These are phyloP conservation scores for Epinephelus malabaricus DNA, from an alignment of 2,797 vertebrate species.

Conservation along the genomic window DNA sequence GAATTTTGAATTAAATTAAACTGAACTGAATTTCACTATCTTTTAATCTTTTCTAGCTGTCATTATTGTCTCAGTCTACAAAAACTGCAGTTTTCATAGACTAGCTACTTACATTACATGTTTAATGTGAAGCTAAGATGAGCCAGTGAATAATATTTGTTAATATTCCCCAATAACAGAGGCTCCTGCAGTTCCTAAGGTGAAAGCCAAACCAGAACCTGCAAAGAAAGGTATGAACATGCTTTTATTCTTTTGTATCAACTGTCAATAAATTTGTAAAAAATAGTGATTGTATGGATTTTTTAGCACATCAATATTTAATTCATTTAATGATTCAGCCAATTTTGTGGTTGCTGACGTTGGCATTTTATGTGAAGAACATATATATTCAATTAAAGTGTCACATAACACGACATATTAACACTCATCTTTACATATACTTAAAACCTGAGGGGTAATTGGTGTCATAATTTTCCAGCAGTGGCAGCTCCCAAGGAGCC, in stretches of 20 bases:
- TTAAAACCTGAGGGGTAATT: neutral
- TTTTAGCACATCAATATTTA: neutral
- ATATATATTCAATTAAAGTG: neutral
- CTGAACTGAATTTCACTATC: too few relatives aligned
- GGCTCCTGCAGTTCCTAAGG: neutral
- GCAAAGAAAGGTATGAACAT: slow-evolving; percentile 53
- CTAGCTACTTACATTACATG: too few relatives aligned
- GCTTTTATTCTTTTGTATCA: neutral
- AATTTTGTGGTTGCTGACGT: neutral
- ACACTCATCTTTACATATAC: neutral
- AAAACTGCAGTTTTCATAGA: too few relatives aligned
- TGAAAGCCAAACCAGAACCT: neutral
- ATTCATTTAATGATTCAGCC: too few relatives aligned
- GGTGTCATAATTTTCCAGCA: neutral
- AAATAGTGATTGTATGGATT: neutral
- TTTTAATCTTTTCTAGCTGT: too few relatives aligned
- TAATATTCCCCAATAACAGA: neutral
- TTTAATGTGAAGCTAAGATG: neutral
- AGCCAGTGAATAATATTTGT: neutral
- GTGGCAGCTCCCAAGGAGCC: neutral
- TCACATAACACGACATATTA: neutral
- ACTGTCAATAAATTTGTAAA: neutral
- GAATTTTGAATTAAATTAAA: too few relatives aligned
- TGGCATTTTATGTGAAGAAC: too few relatives aligned
- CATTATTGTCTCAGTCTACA: too few relatives aligned